These are phyloP conservation scores for Corythornis vintsioides DNA, from an alignment of 2,113 vertebrate species.

Conservation along the genomic window DNA sequence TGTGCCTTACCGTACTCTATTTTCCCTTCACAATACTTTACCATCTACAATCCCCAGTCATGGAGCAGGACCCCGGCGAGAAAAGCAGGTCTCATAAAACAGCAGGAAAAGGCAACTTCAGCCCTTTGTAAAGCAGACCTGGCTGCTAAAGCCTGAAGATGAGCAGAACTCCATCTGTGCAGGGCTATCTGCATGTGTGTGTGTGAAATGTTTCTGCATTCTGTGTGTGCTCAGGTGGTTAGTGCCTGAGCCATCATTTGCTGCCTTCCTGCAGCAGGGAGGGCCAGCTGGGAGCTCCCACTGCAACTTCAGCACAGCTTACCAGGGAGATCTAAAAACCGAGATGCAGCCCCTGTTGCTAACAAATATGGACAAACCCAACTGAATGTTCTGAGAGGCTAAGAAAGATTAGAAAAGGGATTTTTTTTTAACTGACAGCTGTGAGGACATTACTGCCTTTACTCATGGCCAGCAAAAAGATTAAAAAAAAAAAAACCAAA, in stretches of 20 bases:
- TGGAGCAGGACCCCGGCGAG: slow-evolving; percentile 43
- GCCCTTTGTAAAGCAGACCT: slow-evolving; percentile 5
- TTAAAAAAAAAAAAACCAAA: not conserved
- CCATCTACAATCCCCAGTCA: not conserved
- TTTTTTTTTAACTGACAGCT: not conserved
- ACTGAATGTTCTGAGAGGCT: not conserved
- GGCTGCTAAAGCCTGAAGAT: not conserved
- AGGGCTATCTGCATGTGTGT: not conserved
- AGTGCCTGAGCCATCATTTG: not conserved
- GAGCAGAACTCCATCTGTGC: slow-evolving; percentile 42
- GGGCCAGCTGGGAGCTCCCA: slow-evolving; percentile 6
- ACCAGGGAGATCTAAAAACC: not conserved
- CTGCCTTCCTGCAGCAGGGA: not conserved
- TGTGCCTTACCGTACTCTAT: not conserved
- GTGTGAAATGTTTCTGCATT: not conserved
- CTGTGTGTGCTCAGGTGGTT: slow-evolving; percentile 17
- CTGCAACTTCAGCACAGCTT: rapidly evolving
- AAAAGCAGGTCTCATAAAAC: slow-evolving; percentile 53
- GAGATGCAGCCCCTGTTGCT: not conserved
- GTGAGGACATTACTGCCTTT: not conserved
- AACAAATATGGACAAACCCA: not conserved
- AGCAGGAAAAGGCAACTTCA: slow-evolving; percentile 43
- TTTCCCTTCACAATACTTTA: slow-evolving; percentile 7
- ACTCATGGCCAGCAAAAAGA: not conserved
- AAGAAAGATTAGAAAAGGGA: not conserved